phyloP scores from a whole-genome alignment of 2,888 invertebrate genomes.

The Stenoptilia bipunctidactyla region DNA sequence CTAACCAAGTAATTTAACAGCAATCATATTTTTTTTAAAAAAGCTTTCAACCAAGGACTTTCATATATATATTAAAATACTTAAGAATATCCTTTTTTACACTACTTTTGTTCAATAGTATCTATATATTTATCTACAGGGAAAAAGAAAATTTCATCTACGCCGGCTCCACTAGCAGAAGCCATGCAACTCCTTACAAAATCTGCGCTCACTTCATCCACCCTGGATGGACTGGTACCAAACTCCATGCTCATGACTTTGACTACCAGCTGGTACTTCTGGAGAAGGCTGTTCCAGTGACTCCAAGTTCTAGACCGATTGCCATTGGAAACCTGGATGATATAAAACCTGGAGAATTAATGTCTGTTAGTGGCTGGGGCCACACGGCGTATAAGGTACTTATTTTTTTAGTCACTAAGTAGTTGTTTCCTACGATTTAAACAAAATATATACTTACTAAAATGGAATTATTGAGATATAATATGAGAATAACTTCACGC shows the following conservation, averaged over 20 bases:
- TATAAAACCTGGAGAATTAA: constrained; percentile 24
- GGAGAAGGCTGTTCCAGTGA: constrained; percentile 38
- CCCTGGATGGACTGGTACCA: constrained; percentile 28
- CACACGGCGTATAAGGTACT: constrained; percentile 38
- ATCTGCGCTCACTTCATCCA: constrained; percentile 53
- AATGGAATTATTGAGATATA: too few relatives aligned
- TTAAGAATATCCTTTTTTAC: too few relatives aligned
- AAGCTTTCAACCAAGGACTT: too few relatives aligned
- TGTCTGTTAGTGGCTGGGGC: constrained; percentile 51
- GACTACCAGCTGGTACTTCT: constrained; percentile 52
- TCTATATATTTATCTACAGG: constrained; percentile 20
- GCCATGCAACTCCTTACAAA: constrained; percentile 23
- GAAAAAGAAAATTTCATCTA: constrained; percentile 29
- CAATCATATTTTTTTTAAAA: too few relatives aligned
- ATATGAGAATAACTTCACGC: too few relatives aligned
- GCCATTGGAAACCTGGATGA: constrained; percentile 38
- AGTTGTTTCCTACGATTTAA: too few relatives aligned
- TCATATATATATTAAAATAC: too few relatives aligned
- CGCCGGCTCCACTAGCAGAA: constrained; percentile 41
- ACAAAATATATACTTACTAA: too few relatives aligned
- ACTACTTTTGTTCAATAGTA: neutral
- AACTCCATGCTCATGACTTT: constrained; percentile 36
- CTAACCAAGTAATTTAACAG: too few relatives aligned
- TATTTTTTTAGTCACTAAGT: too few relatives aligned
- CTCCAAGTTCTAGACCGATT: constrained; percentile 32